Base-by-base conservation (phyloP, 2,888 invertebrate genomes). In the Vanessa cardui region DNA sequence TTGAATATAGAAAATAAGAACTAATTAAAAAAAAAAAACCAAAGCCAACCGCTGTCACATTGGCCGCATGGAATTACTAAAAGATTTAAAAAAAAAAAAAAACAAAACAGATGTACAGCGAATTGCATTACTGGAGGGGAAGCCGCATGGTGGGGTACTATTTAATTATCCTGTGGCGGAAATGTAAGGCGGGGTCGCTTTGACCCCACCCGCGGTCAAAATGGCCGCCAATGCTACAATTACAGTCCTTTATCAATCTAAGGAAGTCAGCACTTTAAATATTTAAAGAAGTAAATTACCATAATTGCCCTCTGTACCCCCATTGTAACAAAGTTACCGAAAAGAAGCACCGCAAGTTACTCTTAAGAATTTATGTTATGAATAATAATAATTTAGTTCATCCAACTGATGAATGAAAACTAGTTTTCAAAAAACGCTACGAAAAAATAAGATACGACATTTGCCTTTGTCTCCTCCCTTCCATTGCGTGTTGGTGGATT, bases 171-270 rank as follows among this genome's bases (percentile, higher is more conserved):
- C 87, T 76, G 81, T 82, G 72, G 85, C 90, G 92, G 92, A 91
- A 91, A 87, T 80, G 84, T 83, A 75, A 91, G 92, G 92, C 92
- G 92, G 92, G 89, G 86, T 90, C 90, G 81, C 72, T 77, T 80
- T 90, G 90, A 91, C 91, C 92, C 92, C 90, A 87, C 92, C 92
- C 89, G 90, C 82, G 77, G 82, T 83, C 89, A 92, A 92, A 90
- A 92, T 92, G 92, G 92, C 92, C 82, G 91, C 85, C 83, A 76
- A 78, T 80, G 81, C 84, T 84, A 89, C 89, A 90, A 89, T 91
- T 87, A 88, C 84, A 83, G 81, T 83, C 82, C 80, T 86, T 87
- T 83, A 84, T 81, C 79, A 83, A 81, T 76, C 73, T 76, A 73
- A 80, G 83, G 83, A 87, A 85, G 82, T 84, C 78, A 71, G 76